phyloP scores from a whole-genome alignment of 2,113 vertebrate genomes.

The Pseudopipra pipra region DNA sequence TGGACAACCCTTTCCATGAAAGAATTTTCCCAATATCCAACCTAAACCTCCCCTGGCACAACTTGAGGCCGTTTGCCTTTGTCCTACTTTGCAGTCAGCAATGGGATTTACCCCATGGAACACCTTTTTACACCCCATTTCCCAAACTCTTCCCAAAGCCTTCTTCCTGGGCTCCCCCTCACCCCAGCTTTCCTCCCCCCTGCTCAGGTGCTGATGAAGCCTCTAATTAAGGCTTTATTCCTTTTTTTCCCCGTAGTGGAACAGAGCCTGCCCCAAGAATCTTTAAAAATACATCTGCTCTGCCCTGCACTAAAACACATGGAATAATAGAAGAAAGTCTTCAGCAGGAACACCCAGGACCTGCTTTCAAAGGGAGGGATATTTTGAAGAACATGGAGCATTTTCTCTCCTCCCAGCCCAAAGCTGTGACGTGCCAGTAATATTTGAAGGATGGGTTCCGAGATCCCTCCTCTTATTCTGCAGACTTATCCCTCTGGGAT shows the following conservation, averaged over 20 bases:
- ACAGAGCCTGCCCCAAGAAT: constrained; percentile 15
- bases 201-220: not conserved
- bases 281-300: constrained; percentile 62
- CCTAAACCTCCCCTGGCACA: not conserved
- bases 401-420: not conserved
- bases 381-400: not conserved
- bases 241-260: constrained; percentile 10
- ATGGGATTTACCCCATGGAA: not conserved
- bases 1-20: not conserved
- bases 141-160: not conserved
- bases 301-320: constrained; percentile 9
- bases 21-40: not conserved
- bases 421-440: not conserved
- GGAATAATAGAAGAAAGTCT: constrained; percentile 57
- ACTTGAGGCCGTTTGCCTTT: not conserved
- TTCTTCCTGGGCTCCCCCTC: not conserved
- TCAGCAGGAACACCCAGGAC: not conserved
- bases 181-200: not conserved
- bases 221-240: constrained; percentile 7
- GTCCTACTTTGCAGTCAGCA: not conserved
- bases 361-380: constrained; percentile 20
- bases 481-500: not conserved
- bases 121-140: not conserved
- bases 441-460: rapidly evolving
- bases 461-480: rapidly evolving